phyloP scores from a whole-genome alignment of 2,888 invertebrate species.

The Amphipoea oculea region DNA sequence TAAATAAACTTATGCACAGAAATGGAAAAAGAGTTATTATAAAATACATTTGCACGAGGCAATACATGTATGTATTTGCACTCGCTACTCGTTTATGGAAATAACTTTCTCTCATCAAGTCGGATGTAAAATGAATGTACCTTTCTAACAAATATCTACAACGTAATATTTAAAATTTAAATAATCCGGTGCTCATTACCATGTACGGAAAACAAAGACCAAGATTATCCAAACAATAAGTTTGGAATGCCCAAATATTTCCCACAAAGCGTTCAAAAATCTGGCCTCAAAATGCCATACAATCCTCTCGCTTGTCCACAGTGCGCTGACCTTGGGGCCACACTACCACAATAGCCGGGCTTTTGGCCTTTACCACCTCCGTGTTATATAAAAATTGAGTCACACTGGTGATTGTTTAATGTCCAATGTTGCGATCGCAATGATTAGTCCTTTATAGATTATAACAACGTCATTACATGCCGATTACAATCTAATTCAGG shows the following conservation, averaged over 20 bases:
- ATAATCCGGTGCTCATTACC: conserved; percentile 34
- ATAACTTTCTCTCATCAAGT: conserved; percentile 48
- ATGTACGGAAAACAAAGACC: conserved; percentile 41
- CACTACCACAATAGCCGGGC: conserved; percentile 82
- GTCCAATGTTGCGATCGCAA: conserved; percentile 52
- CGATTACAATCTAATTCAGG: conserved; percentile 23
- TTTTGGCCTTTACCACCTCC: conserved; percentile 70
- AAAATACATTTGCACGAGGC: conserved; percentile 23
- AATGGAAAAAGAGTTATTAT: conserved; percentile 13
- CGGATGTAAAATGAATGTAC: conserved; percentile 1
- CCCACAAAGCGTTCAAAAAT: conserved; percentile 75
- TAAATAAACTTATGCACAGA: conserved; percentile 30
- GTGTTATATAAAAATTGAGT: conserved; percentile 69
- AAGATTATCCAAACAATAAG: conserved; percentile 45
- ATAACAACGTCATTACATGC: conserved; percentile 38
- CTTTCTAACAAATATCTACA: background rate
- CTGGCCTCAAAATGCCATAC: conserved; percentile 80
- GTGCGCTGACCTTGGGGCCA: conserved; percentile 86
- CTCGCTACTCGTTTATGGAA: conserved; percentile 10
- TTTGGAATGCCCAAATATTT: conserved; percentile 61
- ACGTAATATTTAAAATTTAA: conserved; percentile 7
- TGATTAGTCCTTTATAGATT: conserved; percentile 52
- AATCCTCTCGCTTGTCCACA: conserved; percentile 73
- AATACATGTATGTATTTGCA: conserved; percentile 13
- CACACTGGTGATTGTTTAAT: conserved; percentile 62